Base-by-base conservation (phyloP, 2,888 invertebrate species). In the Agelastica alni region DNA sequence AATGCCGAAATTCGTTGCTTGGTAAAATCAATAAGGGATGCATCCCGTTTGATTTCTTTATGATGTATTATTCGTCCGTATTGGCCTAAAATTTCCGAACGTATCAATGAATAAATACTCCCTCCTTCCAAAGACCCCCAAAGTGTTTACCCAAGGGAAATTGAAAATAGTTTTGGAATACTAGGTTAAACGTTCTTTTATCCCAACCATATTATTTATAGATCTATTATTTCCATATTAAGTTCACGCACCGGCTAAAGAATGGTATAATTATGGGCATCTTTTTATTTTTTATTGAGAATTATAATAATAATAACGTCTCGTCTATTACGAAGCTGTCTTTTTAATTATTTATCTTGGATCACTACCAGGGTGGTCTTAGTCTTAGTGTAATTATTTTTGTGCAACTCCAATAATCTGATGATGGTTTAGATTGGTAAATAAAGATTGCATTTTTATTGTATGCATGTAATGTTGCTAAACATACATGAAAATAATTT, bases 181-280 rank as follows among this genome's bases (percentile, higher is more conserved):
- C n/a, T n/a, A n/a, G n/a, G n/a, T n/a, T n/a, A n/a, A n/a, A n/a
- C n/a, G n/a, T n/a, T n/a, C n/a, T n/a, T n/a, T n/a, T n/a, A n/a
- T n/a, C n/a, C n/a, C n/a, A n/a, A n/a, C 13, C n/a, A 34, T 34
- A 14, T 34, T 34, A 3, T 34, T 16, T 16, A 34, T 34, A 7
- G 4, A 31, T 34, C 34, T 16, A 34, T 34, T 34, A 34, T 34
- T 34, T 16, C n/a, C 34, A n/a, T 34, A 34, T 34, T 34, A 34
- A 7, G 34, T 14, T 7, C 16, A 16, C 14, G 9, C 16, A 16
- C 14, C 3, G 16, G 9, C 14, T 34, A n/a, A 34, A 16, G 34
- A 34, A 34, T 16, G 7, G 34, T 9, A 14, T 34, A n/a, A 34
- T 34, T 14, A 34, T 16, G 16, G 34, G 34, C n/a, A n/a, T n/a